These are phyloP conservation scores for Glareola pratincola DNA, from an alignment of 2,113 vertebrate genomes.

Conservation along the genomic window DNA sequence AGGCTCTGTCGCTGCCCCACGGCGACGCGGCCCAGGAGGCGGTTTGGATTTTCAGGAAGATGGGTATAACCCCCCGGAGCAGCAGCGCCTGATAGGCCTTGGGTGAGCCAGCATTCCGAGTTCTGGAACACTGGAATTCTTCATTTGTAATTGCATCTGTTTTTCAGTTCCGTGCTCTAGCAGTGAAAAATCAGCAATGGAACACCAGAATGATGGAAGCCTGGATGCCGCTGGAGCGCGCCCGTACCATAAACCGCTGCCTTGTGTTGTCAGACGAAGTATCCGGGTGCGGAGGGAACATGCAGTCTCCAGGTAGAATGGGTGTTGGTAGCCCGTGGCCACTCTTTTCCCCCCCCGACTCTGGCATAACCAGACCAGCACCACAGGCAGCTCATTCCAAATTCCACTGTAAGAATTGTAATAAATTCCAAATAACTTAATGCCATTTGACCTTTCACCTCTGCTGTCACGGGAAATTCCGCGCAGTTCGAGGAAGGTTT, in stretches of 20 bases:
- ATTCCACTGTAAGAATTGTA: background rate
- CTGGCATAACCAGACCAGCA: background rate
- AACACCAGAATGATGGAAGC: accelerated
- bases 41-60: background rate
- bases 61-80: background rate
- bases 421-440: background rate
- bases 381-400: accelerated
- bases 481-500: background rate
- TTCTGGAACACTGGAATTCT: background rate
- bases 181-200: background rate
- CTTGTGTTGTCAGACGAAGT: accelerated
- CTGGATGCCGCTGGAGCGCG: background rate
- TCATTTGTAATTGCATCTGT: background rate
- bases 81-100: background rate
- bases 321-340: background rate
- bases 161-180: background rate
- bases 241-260: accelerated
- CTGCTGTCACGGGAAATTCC: accelerated
- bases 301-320: accelerated
- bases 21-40: accelerated
- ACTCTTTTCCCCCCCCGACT: accelerated
- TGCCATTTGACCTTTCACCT: accelerated
- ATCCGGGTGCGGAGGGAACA: accelerated
- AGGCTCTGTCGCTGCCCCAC: no score
- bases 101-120: accelerated